These are phyloP conservation scores for Chrysomela aeneicollis DNA, from an alignment of 2,888 invertebrate species.

Conservation along the genomic window DNA sequence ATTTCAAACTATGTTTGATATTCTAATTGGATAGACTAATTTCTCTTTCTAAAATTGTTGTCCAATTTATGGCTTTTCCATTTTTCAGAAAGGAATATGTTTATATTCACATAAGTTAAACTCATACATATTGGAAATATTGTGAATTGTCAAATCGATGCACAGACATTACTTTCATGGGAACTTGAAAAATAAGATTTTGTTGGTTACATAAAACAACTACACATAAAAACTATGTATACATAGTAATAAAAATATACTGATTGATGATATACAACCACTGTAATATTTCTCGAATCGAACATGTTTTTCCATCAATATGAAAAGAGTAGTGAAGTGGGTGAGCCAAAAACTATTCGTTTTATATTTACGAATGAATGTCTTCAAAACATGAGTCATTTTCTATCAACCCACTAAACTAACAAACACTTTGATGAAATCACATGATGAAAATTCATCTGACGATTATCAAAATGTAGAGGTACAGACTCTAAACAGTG, in stretches of 20 bases:
- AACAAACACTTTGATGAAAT: background rate
- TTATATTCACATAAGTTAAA: background rate
- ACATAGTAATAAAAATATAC: background rate
- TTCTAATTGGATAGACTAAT: too few relatives aligned
- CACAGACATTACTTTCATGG: too few relatives aligned
- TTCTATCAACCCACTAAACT: background rate
- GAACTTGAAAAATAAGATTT: background rate
- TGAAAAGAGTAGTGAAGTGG: background rate
- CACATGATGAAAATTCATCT: background rate
- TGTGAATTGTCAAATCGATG: too few relatives aligned
- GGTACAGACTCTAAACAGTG: background rate
- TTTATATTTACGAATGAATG: background rate
- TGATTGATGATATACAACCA: background rate
- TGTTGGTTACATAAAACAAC: background rate
- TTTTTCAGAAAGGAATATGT: background rate
- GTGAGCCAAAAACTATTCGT: background rate
- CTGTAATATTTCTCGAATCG: background rate
- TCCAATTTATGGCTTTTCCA: too few relatives aligned
- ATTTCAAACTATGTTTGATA: too few relatives aligned
- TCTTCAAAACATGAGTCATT: background rate
- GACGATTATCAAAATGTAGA: constrained; percentile 1
- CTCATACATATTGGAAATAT: too few relatives aligned
- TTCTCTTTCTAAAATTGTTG: too few relatives aligned
- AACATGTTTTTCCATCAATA: background rate
- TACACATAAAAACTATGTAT: constrained; percentile 18